Conservation (phyloP, 2,888 invertebrate genomes). For the Xestobium rufovillosum region DNA sequence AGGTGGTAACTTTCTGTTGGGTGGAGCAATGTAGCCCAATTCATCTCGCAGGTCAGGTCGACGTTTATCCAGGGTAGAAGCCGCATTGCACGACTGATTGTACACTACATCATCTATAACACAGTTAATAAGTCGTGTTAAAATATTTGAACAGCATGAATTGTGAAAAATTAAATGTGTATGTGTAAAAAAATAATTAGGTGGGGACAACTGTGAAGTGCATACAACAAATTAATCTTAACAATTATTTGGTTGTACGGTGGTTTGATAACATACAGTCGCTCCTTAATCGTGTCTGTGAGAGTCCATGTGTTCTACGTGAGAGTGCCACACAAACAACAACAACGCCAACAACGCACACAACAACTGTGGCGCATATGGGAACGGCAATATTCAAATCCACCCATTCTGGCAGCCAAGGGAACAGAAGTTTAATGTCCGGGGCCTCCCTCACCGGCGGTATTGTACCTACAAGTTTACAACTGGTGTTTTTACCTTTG, state of each 20-base stretch:
- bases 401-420: constrained; percentile 81
- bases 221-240: no score
- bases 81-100: constrained; percentile 65
- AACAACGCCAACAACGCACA: constrained; percentile 82
- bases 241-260: no score
- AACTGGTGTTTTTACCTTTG: constrained; percentile 60
- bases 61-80: constrained; percentile 69
- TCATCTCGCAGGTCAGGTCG: constrained; percentile 80
- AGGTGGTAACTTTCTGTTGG: constrained; percentile 85
- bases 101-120: constrained; percentile 87
- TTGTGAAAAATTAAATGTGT: not conserved
- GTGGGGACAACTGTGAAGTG: no score
- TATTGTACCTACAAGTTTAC: constrained; percentile 66
- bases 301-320: constrained; percentile 60
- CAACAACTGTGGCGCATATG: constrained; percentile 80
- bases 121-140: constrained; percentile 20
- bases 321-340: constrained; percentile 86
- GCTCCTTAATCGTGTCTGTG: constrained; percentile 70
- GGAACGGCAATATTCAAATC: constrained; percentile 88
- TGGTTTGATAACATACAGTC: constrained; percentile 81
- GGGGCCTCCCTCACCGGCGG: constrained; percentile 59
- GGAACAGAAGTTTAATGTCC: constrained; percentile 50
- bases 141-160: constrained; percentile 3
- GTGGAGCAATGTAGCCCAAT: constrained; percentile 87
- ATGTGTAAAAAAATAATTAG: no score